Percentiles rank a stretch among this genome's conserved stretches.
Evolutionary conservation across 1,140 invertebrate species (phyloP).

Genomic region (Bemisia tabaci): DNA sequence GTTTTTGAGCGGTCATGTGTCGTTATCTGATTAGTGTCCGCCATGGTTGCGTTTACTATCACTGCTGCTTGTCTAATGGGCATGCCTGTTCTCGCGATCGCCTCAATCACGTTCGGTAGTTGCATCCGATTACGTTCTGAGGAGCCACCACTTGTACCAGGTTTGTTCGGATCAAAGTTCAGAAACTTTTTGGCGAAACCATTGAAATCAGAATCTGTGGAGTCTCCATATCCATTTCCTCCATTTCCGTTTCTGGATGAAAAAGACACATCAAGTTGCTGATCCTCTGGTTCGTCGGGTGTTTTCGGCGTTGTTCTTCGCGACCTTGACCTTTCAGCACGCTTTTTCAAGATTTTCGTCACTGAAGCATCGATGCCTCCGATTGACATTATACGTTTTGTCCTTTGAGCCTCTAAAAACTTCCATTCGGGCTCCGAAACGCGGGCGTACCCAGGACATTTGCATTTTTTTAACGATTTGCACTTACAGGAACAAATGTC

Average conservation of each 20-base stretch:
- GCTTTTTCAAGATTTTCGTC: slow-evolving; percentile 1
- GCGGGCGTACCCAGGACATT: background rate
- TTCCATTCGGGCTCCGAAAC: background rate
- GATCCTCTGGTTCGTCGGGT: background rate
- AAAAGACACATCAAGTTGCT: background rate
- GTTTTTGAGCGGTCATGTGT: background rate
- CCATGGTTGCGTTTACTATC: background rate
- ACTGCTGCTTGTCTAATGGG: background rate
- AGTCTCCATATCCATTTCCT: too few species aligned
- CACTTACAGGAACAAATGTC: slow-evolving; percentile 10
- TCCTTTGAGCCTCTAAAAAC: slow-evolving; percentile 8
- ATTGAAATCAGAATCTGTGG: too few species aligned
- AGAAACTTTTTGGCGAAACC: too few species aligned
- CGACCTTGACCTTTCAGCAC: background rate
- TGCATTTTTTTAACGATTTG: slow-evolving; percentile 6
- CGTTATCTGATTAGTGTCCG: background rate
- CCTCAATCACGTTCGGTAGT: too few species aligned
- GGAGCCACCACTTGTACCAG: too few species aligned
- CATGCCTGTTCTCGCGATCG: background rate
- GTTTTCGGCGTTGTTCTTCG: background rate
- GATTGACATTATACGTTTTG: slow-evolving; percentile 5
- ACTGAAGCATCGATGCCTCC: slow-evolving; percentile 1
- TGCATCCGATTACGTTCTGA: too few species aligned
- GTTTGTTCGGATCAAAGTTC: too few species aligned
- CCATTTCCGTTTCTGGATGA: too few species aligned